Base-by-base conservation (phyloP, 2,888 invertebrate genomes). In the Pterostichus madidus region DNA sequence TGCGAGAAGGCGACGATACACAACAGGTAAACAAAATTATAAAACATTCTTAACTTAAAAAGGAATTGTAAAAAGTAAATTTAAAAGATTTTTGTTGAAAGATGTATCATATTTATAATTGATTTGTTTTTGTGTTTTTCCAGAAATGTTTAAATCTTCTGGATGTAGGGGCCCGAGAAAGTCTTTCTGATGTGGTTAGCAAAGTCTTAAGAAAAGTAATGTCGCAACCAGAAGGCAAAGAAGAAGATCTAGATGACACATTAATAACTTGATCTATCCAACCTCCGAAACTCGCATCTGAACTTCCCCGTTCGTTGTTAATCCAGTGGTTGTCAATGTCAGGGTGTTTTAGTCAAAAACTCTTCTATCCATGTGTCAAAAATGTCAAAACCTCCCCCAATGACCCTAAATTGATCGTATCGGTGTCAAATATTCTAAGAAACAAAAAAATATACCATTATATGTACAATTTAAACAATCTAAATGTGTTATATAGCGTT, bases 211-310 rank as follows among this genome's bases (percentile, higher is more conserved):
- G 95, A 84, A 97, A 97, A 90, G 92, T 94, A 13, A 91, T 94
- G 84, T 92, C 93, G 49, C 95, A 95, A 87, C 92, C 95, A 15
- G 95, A 96, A 89, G 95, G 96, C 85, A 96, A 96, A 89, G 96
- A 97, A 89, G 97, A 98, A 88, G 97, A 98, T 89, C 93, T 98
- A 84, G 98, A 98, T 90, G 96, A 97, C 89, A 98, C 98, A 81
- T 91, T 98, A 88, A 92, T 97, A 90, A 95, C 95, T 90, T 97
- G 94, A 96, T 91, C 85, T 73, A 80, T 32, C 59, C 32, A 73
- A 46, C 53, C 15, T 64, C 17, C 39, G 32, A 35, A 32, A 35
- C 32, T 11, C 39, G 64, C 32, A 32, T 64, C 39, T 15, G 4
- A 35, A n/a, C 39, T 15, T 39, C 39, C 64, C 15, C 64, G 39